A percentile compares a stretch with the other conserved stretches of the same genome.
Conservation (phyloP, 2,888 invertebrate species). For the Chalcis sispes region DNA sequence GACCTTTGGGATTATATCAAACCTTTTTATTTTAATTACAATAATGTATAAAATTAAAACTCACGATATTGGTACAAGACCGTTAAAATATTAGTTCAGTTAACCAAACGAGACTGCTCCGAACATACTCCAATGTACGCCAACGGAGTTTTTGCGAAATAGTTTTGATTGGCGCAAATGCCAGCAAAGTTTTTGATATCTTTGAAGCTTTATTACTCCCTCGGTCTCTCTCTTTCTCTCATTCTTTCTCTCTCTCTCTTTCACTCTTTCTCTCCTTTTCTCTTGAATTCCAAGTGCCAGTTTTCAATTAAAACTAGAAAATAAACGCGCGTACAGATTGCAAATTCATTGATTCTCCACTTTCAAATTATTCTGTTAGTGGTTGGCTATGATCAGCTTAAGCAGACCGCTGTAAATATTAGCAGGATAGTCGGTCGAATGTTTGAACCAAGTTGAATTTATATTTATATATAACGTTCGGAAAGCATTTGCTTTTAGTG, state of each 20-base stretch:
- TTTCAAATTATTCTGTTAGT: slow-evolving; percentile 15
- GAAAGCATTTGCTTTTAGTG: no score
- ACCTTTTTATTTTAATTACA: no score
- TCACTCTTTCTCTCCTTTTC: not conserved
- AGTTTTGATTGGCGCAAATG: slow-evolving; percentile 24
- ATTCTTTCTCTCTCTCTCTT: slow-evolving; percentile 4
- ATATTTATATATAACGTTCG: no score
- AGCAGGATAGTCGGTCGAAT: no score
- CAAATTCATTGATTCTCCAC: slow-evolving; percentile 34
- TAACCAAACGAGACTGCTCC: slow-evolving; percentile 18
- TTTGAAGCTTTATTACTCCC: slow-evolving; percentile 20
- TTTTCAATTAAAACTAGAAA: slow-evolving; percentile 46
- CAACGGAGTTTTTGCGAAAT: not conserved
- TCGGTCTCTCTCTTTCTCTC: slow-evolving; percentile 4
- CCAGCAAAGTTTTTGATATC: slow-evolving; percentile 41
- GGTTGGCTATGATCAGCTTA: no score
- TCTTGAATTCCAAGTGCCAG: not conserved
- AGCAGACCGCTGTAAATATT: no score
- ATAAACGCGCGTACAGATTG: slow-evolving; percentile 36
- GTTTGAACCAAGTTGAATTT: no score
- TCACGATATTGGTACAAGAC: no score
- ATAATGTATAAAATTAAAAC: no score
- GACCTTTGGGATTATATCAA: no score
- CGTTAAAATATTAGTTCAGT: no score
- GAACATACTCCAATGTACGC: not conserved